Conservation (phyloP, 2,888 invertebrate species). For the Agrochola macilenta region DNA sequence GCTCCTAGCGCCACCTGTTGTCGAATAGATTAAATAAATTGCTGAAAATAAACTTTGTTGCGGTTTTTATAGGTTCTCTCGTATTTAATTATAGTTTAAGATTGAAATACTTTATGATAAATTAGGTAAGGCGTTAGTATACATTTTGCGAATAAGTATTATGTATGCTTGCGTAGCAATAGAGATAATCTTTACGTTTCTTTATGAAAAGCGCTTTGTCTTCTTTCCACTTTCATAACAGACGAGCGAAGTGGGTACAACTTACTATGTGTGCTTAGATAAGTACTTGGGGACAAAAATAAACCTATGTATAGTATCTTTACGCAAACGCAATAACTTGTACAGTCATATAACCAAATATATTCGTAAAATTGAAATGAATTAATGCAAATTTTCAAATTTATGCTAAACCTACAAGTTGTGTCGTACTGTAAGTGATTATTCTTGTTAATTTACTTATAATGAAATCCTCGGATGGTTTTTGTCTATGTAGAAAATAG, state of each 20-base stretch:
- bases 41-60: constrained; percentile 8
- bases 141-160: neutral
- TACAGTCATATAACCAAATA: too few relatives aligned
- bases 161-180: neutral
- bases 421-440: too few relatives aligned
- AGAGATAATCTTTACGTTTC: neutral
- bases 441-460: neutral
- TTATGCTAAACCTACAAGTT: too few relatives aligned
- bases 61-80: neutral
- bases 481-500: too few relatives aligned
- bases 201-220: neutral
- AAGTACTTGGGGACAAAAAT: neutral
- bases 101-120: neutral
- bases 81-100: neutral
- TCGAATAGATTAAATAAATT: constrained; percentile 78
- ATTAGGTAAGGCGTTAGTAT: neutral
- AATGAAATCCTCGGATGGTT: too few relatives aligned
- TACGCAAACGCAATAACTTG: too few relatives aligned
- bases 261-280: neutral
- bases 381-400: too few relatives aligned
- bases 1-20: constrained; percentile 85
- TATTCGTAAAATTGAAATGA: too few relatives aligned
- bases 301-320: too few relatives aligned
- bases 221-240: neutral
- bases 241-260: neutral